Base-by-base conservation (phyloP, 1,140 invertebrate species). In the Euwallacea fornicatus region DNA sequence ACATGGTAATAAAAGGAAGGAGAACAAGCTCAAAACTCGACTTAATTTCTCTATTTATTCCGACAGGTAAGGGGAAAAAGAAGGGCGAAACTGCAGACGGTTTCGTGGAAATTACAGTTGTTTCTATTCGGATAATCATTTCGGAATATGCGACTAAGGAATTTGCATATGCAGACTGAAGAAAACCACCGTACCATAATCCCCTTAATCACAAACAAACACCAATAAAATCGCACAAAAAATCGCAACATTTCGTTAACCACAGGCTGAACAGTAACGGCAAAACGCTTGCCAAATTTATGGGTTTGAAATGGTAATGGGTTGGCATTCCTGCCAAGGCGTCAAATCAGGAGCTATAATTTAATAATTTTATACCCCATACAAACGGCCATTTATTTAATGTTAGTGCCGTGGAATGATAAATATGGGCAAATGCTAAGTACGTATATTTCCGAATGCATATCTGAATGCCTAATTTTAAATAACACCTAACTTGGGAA, bases 311-410 rank as follows among this genome's bases (percentile, higher is more conserved):
- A 56, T 56, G 54, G 54, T 56, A 56, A 56, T 56, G 11, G 11
- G 2, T 9, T 11, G 13, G 46, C 13, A 11, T 13, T 11, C 46
- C 46, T 13, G 46, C 13, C 13, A 56, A 56, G 54, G 54, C 54
- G 16, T 13, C 54, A 56, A 56, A 56, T 56, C 54, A 56, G 54
- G 16, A 56, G 54, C 54, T 56, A 56, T 56, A 56, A 56, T 56
- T 56, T 56, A 15, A 56, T 56, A 56, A 56, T 56, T 56, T 56
- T 21, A 56, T 50, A 50, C 13, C 46, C 46, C 54, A 15, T 16
- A 16, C 54, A n/a, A 56, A 56, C 54, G 11, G 54, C 16, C 54
- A 21, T 56, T 56, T 56, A 56, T 56, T 56, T 15, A n/a, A 16
- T 15, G 16, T 15, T 13, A 15, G 54, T 56, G 16, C 54, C 54